phyloP scores from a whole-genome alignment of 2,113 vertebrate species.

The Gymnobelideus leadbeateri region DNA sequence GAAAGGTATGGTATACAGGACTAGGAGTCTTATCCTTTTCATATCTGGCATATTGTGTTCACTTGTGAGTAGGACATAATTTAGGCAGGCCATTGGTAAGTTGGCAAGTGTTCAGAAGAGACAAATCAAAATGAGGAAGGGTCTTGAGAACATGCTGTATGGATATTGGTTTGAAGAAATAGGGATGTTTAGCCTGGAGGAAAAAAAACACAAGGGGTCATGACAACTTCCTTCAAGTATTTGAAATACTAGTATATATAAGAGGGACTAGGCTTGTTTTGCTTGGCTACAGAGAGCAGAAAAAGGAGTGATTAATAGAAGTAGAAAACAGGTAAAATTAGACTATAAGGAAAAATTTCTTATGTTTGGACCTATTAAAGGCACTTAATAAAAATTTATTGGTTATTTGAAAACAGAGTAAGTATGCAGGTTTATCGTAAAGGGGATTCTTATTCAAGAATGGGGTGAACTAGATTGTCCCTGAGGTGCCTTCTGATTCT shows the following conservation, averaged over 20 bases:
- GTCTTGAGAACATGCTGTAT: neutral
- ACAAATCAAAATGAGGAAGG: neutral
- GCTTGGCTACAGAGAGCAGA: neutral
- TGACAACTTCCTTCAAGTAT: neutral
- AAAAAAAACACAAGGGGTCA: neutral
- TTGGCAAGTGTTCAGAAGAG: neutral
- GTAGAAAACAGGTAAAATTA: neutral
- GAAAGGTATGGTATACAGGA: neutral
- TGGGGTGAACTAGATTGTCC: neutral
- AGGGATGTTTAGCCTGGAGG: neutral
- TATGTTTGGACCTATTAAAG: neutral
- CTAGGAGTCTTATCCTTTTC: neutral
- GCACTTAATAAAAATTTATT: neutral
- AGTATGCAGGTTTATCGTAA: neutral
- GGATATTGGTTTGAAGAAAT: neutral
- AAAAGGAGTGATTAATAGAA: neutral
- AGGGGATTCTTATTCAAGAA: neutral
- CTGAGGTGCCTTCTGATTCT: neutral
- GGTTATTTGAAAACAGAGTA: neutral
- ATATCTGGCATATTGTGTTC: neutral
- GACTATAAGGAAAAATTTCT: neutral
- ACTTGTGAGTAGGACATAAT: neutral
- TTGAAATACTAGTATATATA: neutral
- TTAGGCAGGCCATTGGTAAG: neutral
- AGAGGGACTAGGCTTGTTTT: neutral